phyloP scores from a whole-genome alignment of 2,888 invertebrate genomes.

The Diaprepes abbreviatus region DNA sequence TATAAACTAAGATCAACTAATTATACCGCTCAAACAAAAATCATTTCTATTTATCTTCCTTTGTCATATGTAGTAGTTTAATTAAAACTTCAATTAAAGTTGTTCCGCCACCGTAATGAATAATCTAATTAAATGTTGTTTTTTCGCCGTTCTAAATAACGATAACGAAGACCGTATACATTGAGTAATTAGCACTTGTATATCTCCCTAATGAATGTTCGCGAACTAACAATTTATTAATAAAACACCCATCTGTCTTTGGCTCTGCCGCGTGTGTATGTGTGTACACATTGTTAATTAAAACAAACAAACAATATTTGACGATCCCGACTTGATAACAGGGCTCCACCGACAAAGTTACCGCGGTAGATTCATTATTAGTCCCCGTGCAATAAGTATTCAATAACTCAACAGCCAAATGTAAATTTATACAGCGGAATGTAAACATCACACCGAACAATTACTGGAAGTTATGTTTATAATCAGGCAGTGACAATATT shows the following conservation, averaged over 20 bases:
- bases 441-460: slow-evolving; percentile 66
- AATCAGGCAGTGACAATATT: slow-evolving; percentile 67
- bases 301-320: slow-evolving; percentile 60
- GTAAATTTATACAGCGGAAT: slow-evolving; percentile 64
- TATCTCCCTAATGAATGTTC: slow-evolving; percentile 34
- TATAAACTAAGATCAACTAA: not conserved
- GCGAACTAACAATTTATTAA: slow-evolving; percentile 41
- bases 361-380: slow-evolving; percentile 56
- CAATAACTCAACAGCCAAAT: slow-evolving; percentile 65
- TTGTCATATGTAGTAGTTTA: slow-evolving; percentile 21
- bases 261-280: slow-evolving; percentile 23
- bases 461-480: slow-evolving; percentile 67
- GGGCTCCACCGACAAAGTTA: slow-evolving; percentile 54
- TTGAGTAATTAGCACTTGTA: slow-evolving; percentile 39
- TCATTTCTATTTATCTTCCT: slow-evolving; percentile 5
- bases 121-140: slow-evolving; percentile 35
- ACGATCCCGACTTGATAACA: slow-evolving; percentile 58
- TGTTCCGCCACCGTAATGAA: slow-evolving; percentile 29
- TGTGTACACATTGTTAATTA: slow-evolving; percentile 54
- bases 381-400: slow-evolving; percentile 60
- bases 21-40: not conserved
- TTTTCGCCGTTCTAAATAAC: slow-evolving; percentile 26
- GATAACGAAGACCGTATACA: slow-evolving; percentile 39
- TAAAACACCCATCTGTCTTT: slow-evolving; percentile 44
- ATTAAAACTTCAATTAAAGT: slow-evolving; percentile 30